Evolutionary conservation across 2,797 vertebrate genomes (phyloP), one percentile per base, ranked within the genome.

Genomic region (Danio choprae): DNA sequence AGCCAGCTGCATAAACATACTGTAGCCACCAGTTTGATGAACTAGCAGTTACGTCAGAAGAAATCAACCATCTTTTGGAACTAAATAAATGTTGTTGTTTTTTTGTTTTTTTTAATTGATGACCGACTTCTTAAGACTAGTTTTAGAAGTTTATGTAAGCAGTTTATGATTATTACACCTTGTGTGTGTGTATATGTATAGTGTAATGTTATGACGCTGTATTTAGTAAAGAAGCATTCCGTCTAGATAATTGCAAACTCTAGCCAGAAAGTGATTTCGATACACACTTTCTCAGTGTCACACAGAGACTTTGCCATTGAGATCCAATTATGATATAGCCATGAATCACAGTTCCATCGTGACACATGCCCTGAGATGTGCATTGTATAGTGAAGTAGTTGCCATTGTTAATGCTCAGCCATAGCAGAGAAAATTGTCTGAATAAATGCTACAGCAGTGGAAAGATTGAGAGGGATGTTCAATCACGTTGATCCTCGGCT

Each of bases 401-500:
- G 6, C n/a, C 51, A 46, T 46, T 46, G 44, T 12, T 29, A 6
- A 68, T 68, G 22, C 22, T 41, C 44, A 71, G 36, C 10, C 10
- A 48, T 13, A 71, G 50, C 16, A 40, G 50, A 55, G 50, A 11
- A 71, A 43, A 72, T 6, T 15, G 51, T 43, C 4, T 15, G 50
- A 20, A 48, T 8, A 44, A 51, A 46, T 4, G 8, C 65, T 38
- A 18, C 46, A 69, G 41, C 6, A 44, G 11, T 43, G 50, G 11
- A 29, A 56, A 29, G 15, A 36, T 63, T 63, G 16, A 64, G 62
- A 64, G 51, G 1, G 18, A 72, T 43, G 43, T 59, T 59, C 22
- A 22, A 68, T 68, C 63, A 18, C 2, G n/a, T 20, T 68, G 51
- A 77, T 68, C 40, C 41, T 53, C 18, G n/a, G n/a, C 76, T 53